Evolutionary conservation across 2,888 invertebrate species (phyloP).

Genomic region (Trachelus tabidus): DNA sequence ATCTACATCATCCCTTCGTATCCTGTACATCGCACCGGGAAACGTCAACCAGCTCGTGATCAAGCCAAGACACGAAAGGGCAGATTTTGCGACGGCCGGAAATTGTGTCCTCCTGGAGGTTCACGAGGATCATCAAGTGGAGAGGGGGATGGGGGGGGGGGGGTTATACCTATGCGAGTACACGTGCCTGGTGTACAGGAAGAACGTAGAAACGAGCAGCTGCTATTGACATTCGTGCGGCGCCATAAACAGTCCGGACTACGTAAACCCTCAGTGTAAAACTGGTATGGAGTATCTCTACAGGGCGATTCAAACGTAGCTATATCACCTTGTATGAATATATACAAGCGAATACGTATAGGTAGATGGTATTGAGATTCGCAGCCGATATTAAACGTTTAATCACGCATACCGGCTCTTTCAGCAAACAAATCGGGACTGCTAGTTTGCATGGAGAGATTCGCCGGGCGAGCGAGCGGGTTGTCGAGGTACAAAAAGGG

Average conservation of each 20-base stretch:
- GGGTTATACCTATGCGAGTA: not conserved
- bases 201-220: not conserved
- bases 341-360: not conserved
- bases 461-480: not conserved
- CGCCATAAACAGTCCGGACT: not conserved
- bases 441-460: not conserved
- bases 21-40: not conserved
- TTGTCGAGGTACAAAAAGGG: not conserved
- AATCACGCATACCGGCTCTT: not conserved
- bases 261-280: not conserved
- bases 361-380: not conserved
- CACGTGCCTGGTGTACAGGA: not conserved
- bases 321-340: not conserved
- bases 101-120: not conserved
- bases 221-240: not conserved
- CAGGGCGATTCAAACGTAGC: not conserved
- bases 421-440: not conserved
- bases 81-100: not conserved
- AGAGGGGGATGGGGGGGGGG: not conserved
- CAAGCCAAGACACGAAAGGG: not conserved
- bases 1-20: not conserved
- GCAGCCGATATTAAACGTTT: not conserved
- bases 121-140: not conserved
- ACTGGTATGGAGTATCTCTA: not conserved
- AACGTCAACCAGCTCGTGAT: not conserved